Base-by-base conservation (phyloP, 2,888 invertebrate genomes). In the Protodeltote pygarga region DNA sequence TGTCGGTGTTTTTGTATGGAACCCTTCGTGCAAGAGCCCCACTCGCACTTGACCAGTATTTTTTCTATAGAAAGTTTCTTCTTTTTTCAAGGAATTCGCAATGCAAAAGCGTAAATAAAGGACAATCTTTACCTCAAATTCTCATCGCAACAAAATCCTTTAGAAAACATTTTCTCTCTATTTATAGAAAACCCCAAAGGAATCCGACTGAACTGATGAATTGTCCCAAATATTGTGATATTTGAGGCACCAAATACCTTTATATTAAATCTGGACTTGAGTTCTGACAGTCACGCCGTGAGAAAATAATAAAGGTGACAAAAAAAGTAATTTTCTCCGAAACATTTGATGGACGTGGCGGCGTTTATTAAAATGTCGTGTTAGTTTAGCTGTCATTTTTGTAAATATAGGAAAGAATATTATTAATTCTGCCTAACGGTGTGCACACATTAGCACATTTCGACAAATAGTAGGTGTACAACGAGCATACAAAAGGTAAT, bases 261-360 rank as follows among this genome's bases (percentile, higher is more conserved):
- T 58, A 45, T 65, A 65, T 65, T 65, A 59, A 67, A 64, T 58
- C 28, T 42, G 40, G 39, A 54, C 35, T 48, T 48, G 50, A 59
- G 45, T 10, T 34, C 11, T 59, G 59, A 50, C 65, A 64, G 65
- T 59, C 65, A 62, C 38, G 29, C 37, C 48, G 47, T 47, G 32
- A 25, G 67, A 64, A 59, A 64, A 65, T 65, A 65, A 64, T 67
- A 67, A 65, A 59, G 60, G 59, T 54, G 44, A n/a, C n/a, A n/a
- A 44, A 42, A 58, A 49, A 63, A 63, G 59, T 44, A 59, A 65
- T 65, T 38, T 59, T 64, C 59, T 46, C 31, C 40, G 53, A 61
- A 55, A 58, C 67, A 50, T 46, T 33, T 53, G 49, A 58, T 58
- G 59, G 24, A 44, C 45, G 63, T 25, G 31, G 14, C 3, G 33